Base-by-base conservation (phyloP, 2,113 vertebrate species). In the Oreamnos americanus region DNA sequence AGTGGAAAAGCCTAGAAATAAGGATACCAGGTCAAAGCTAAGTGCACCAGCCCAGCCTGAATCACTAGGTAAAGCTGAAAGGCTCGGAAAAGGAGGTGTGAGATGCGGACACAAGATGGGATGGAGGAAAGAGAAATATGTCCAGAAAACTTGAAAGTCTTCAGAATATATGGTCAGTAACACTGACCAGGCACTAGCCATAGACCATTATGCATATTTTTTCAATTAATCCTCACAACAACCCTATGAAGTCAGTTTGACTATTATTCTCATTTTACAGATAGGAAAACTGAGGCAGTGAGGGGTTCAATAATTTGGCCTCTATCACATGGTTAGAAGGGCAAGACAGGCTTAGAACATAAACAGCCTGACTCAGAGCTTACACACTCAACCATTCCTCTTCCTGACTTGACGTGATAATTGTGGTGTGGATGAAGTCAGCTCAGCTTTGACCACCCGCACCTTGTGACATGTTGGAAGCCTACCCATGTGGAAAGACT, bases 401-500 rank as follows among this genome's bases (percentile, higher is more conserved):
- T n/a, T 45, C 19, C 6, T 3, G 28, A 28, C 55, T 51, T 2
- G 0, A 14, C 9, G 0, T 39, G 47, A 6, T 47, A 58, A 49
- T 6, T 57, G 8, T 39, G 81, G 2, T 79, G 39, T 79, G 67
- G 26, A 58, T 3, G 25, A 28, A 94, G 49, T 57, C 13, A 51
- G 28, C 19, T 19, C 57, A 28, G 26, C 71, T 87, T 71, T 86
- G 67, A 28, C 71, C 57, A 71, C 58, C 58, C 4, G 4, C 21
- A 7, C 12, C 28, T 25, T 39, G 43, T 45, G n/a, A 74, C 8
- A 2, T 36, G 28, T 11, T 71, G n/a, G 79, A 30, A 84, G n/a
- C n/a, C 53, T 30, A 74, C 2, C 30, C 7, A 6, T 23, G 15
- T 15, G 25, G 51, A 71, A 82, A 93, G 21, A 51, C 28, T 51